A percentile compares a stretch with the other conserved stretches of the same genome.
These are phyloP conservation scores for Pteropus alecto DNA, from an alignment of 2,113 vertebrate genomes.

Conservation along the genomic window DNA sequence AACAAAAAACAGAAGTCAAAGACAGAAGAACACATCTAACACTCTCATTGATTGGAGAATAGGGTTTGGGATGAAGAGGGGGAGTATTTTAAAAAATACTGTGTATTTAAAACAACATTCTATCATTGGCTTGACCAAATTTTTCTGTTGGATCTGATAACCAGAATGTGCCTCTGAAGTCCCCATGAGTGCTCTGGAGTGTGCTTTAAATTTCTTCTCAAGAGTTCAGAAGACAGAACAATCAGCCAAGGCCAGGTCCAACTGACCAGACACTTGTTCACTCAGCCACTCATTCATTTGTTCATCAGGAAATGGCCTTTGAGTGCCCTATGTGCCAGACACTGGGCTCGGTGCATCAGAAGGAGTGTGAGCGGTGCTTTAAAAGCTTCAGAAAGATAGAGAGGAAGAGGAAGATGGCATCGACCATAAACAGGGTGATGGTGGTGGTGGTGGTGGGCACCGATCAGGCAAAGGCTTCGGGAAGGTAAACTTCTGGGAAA, in stretches of 20 bases:
- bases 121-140: not conserved
- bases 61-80: not conserved
- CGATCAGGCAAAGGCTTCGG: not conserved
- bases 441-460: not conserved
- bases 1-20: not conserved
- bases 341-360: fast-evolving
- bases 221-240: not conserved
- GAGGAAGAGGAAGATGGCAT: not conserved
- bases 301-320: fast-evolving
- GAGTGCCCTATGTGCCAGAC: fast-evolving
- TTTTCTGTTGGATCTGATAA: not conserved
- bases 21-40: not conserved
- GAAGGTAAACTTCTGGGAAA: not conserved
- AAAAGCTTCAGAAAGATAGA: not conserved
- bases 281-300: not conserved
- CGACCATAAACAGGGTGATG: fast-evolving
- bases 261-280: not conserved
- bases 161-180: not conserved
- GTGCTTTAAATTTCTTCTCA: not conserved
- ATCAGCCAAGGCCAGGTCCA: not conserved
- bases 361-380: not conserved
- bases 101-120: not conserved
- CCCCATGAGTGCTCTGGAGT: fast-evolving
- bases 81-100: not conserved
- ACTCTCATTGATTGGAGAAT: not conserved